A percentile compares a stretch with the other conserved stretches of the same genome.
These are phyloP conservation scores for Caenorhabditis auriculariae DNA, from an alignment of 2,888 invertebrate species.

Conservation along the genomic window DNA sequence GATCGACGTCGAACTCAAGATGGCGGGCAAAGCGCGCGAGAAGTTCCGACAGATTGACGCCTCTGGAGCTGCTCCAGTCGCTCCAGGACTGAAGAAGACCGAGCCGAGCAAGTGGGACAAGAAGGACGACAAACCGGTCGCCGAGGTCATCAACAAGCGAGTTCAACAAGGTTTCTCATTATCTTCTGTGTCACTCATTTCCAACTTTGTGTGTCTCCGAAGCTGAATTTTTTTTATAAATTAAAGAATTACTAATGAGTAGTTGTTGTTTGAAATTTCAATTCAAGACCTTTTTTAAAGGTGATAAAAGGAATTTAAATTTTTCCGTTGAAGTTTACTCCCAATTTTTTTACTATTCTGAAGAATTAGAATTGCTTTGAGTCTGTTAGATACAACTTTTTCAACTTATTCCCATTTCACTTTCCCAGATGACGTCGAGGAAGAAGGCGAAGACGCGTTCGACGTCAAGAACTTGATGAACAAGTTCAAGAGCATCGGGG, in stretches of 20 bases:
- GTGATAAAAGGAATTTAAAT: no score
- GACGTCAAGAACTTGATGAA: conserved; percentile 63
- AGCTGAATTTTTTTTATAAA: no score
- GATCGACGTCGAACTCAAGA: conserved; percentile 60
- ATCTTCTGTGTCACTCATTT: no score
- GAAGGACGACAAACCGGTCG: conserved; percentile 46
- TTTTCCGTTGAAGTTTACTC: no score
- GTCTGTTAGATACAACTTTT: conserved; percentile 1
- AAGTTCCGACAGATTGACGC: conserved; percentile 88
- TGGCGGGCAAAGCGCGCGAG: conserved; percentile 80
- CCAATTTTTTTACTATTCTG: no score
- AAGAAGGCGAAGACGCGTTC: conserved; percentile 54
- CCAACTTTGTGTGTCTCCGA: no score
- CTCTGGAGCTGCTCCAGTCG: conserved; percentile 63
- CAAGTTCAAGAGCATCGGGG: conserved; percentile 63
- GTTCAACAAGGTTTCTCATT: conserved; percentile 28
- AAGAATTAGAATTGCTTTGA: neutral
- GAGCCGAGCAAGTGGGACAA: conserved; percentile 60
- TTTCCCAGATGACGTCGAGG: conserved; percentile 22
- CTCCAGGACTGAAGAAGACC: conserved; percentile 26
- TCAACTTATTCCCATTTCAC: conserved; percentile 8
- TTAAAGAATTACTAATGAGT: no score
- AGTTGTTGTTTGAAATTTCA: no score
- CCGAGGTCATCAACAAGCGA: conserved; percentile 59
- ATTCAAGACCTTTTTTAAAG: no score